Conservation (phyloP, 2,888 invertebrate genomes). For the Argyra leucocephala region DNA sequence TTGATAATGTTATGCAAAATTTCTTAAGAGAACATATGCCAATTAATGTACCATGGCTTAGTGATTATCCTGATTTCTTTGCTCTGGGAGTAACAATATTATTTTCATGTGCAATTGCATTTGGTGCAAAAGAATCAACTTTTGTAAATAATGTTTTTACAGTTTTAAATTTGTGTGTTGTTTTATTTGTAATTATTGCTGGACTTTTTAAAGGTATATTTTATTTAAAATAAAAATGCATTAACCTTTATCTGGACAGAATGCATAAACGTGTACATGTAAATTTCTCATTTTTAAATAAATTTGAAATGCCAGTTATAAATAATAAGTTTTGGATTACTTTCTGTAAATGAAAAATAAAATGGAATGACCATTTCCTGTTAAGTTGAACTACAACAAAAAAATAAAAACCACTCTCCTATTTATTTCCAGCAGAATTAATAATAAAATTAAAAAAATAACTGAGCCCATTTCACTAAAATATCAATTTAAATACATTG, state of each 20-base stretch:
- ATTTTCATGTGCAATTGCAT: conserved; percentile 65
- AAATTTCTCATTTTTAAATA: too few species aligned
- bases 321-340: too few species aligned
- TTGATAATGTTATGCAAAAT: conserved; percentile 55
- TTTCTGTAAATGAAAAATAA: too few species aligned
- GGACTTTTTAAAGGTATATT: conserved; percentile 65
- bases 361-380: too few species aligned
- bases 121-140: conserved; percentile 83
- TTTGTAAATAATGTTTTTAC: conserved; percentile 81
- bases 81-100: conserved; percentile 61
- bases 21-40: conserved; percentile 56
- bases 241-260: background rate
- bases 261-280: too few species aligned
- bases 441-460: too few species aligned
- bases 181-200: conserved; percentile 70
- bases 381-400: too few species aligned
- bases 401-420: too few species aligned
- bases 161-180: conserved; percentile 67
- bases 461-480: too few species aligned
- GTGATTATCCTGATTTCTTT: conserved; percentile 66
- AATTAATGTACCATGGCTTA: conserved; percentile 55
- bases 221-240: background rate
- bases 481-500: too few species aligned
- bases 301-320: too few species aligned
- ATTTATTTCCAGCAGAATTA: too few species aligned